These are phyloP conservation scores for Motacilla tschutschensis DNA, from an alignment of 2,113 vertebrate species.

Conservation along the genomic window DNA sequence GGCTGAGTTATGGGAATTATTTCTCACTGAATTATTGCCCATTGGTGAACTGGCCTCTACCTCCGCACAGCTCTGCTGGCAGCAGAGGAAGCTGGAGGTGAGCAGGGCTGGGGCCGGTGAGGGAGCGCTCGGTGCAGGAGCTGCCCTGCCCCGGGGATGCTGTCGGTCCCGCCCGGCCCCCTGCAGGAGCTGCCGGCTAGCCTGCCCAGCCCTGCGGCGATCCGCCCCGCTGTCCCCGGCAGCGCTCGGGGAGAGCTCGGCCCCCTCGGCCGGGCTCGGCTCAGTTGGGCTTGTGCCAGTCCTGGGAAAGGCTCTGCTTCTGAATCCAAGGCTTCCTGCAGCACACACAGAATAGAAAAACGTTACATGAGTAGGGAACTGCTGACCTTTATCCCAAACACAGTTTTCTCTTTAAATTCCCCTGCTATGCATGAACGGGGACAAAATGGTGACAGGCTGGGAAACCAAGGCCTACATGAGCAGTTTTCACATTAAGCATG, in stretches of 20 bases:
- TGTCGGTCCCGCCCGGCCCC: too few species aligned
- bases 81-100: not conserved
- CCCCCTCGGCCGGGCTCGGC: too few species aligned
- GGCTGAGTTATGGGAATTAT: not conserved
- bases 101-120: fast-evolving
- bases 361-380: not conserved
- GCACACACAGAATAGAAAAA: not conserved
- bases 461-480: not conserved
- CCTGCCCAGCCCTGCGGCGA: not conserved
- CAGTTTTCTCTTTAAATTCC: not conserved
- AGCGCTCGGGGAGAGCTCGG: too few species aligned
- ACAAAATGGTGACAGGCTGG: not conserved
- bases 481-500: not conserved
- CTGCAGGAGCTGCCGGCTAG: not conserved
- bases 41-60: not conserved
- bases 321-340: not conserved
- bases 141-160: not conserved
- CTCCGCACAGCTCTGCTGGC: not conserved
- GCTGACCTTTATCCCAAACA: too few species aligned
- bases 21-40: not conserved
- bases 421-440: not conserved
- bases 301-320: not conserved
- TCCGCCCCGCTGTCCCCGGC: too few species aligned
- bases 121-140: not conserved
- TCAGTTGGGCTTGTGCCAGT: fast-evolving